Percentiles rank a stretch among this genome's conserved stretches.
phyloP scores from a whole-genome alignment of 2,113 vertebrate species.

The Hyperoodon ampullatus region DNA sequence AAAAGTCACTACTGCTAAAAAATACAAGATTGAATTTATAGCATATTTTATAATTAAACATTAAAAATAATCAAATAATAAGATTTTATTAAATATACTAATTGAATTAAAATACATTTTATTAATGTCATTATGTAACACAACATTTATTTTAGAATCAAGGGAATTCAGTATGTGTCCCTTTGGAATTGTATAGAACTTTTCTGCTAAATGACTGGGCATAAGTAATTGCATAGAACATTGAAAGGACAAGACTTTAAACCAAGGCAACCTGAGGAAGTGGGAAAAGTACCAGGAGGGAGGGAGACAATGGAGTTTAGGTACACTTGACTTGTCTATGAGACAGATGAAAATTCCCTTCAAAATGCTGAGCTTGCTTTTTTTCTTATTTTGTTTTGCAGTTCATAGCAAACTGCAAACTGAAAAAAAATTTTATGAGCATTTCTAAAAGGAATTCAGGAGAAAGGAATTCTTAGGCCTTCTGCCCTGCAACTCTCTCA shows the following conservation, averaged over 20 bases:
- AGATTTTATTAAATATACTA: background rate
- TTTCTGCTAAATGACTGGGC: background rate
- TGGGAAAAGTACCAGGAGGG: background rate
- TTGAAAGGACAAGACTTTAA: background rate
- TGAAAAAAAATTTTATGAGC: background rate
- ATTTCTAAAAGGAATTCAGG: background rate
- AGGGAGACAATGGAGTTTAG: background rate
- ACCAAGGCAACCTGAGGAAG: background rate
- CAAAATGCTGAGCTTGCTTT: background rate
- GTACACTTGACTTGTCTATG: background rate
- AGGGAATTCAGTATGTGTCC: background rate
- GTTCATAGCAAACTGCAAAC: background rate
- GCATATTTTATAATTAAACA: background rate
- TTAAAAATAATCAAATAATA: background rate
- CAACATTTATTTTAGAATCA: background rate
- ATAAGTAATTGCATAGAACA: background rate
- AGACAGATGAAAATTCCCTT: background rate
- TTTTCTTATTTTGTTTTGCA: constrained; percentile 14
- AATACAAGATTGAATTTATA: background rate
- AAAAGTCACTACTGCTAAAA: background rate
- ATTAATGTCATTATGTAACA: background rate
- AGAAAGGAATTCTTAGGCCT: background rate
- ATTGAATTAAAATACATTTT: background rate
- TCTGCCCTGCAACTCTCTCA: background rate
- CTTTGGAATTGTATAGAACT: background rate